Percentiles rank a stretch among this genome's conserved stretches.
These are phyloP conservation scores for Neofelis nebulosa DNA, from an alignment of 2,113 vertebrate species.

Conservation along the genomic window DNA sequence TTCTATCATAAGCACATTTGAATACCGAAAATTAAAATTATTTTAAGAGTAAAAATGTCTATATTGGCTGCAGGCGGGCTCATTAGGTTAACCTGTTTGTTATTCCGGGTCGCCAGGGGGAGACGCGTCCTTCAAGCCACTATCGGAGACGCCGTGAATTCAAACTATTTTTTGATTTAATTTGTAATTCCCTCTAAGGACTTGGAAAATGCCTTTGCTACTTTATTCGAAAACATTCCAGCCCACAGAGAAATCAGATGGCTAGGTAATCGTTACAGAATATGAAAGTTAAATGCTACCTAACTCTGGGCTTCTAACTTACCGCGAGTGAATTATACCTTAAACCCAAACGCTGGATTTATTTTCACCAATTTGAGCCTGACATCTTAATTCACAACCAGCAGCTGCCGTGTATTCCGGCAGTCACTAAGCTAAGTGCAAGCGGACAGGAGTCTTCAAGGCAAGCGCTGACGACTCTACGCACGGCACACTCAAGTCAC, in stretches of 20 bases:
- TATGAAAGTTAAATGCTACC: neutral
- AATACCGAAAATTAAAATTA: neutral
- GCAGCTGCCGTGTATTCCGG: neutral
- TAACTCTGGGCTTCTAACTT: neutral
- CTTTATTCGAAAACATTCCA: neutral
- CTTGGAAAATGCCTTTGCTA: neutral
- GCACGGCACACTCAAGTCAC: accelerated
- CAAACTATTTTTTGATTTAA: neutral
- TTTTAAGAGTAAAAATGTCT: neutral
- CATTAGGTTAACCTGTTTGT: neutral
- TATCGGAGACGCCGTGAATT: neutral
- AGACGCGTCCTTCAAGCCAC: neutral
- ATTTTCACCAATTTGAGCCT: neutral
- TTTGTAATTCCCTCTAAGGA: neutral
- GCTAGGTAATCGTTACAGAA: neutral
- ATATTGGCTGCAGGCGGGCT: neutral
- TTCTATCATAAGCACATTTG: neutral
- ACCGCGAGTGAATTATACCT: neutral
- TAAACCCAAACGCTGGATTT: neutral
- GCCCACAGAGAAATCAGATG: neutral
- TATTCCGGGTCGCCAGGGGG: accelerated
- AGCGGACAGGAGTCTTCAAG: neutral
- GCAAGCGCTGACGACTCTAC: too few species aligned
- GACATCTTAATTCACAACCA: neutral
- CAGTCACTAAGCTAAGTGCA: neutral